Conservation (phyloP, 2,113 vertebrate species). For the Microtus oregoni region DNA sequence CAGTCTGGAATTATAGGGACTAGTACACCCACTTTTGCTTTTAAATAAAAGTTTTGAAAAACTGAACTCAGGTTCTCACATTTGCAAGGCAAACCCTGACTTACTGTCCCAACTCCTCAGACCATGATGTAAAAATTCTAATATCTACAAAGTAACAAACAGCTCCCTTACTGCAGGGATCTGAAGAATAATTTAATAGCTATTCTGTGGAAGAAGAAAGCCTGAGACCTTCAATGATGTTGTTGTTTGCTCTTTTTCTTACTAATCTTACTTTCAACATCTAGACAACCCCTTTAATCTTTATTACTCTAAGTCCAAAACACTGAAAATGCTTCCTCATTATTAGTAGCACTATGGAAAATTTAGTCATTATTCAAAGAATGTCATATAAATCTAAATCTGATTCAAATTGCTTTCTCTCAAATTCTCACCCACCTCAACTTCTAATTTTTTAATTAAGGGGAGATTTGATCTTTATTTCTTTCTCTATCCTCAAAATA, state of each 20-base stretch:
- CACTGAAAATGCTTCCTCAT: slow-evolving; percentile 31
- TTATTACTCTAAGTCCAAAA: not conserved
- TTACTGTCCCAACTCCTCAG: not conserved
- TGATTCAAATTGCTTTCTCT: slow-evolving; percentile 39
- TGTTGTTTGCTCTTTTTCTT: not conserved
- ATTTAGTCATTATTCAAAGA: slow-evolving; percentile 3
- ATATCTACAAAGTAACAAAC: not conserved
- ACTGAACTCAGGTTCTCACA: not conserved
- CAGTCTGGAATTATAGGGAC: not conserved
- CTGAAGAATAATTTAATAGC: not conserved
- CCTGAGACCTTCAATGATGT: not conserved
- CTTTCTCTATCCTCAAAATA: slow-evolving; percentile 55
- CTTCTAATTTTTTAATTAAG: slow-evolving; percentile 32
- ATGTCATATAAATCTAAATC: not conserved
- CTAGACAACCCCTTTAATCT: not conserved
- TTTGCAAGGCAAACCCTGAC: not conserved
- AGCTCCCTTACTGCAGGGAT: not conserved
- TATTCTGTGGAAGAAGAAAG: not conserved
- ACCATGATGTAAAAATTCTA: not conserved
- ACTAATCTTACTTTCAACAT: slow-evolving; percentile 36
- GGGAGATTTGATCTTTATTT: slow-evolving; percentile 52
- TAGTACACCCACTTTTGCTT: not conserved
- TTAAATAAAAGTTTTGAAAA: not conserved
- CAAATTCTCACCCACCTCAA: not conserved
- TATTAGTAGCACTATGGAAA: not conserved